Conservation (phyloP, 1,140 invertebrate genomes). For the Oscheius sp. region DNA sequence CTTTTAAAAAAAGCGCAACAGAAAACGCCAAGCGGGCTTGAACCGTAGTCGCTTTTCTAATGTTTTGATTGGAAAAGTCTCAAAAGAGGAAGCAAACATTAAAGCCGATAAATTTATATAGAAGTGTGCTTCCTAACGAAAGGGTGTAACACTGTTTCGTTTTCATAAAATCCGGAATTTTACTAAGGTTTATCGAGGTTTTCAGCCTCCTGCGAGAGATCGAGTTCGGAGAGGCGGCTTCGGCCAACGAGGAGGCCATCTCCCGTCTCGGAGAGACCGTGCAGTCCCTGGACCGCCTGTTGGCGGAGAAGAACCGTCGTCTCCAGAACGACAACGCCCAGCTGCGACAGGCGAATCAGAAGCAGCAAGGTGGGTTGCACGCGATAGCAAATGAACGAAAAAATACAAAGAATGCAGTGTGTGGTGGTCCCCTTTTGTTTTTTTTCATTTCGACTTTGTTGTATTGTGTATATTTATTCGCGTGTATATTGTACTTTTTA, state of each 20-base stretch:
- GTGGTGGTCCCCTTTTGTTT: too few relatives aligned
- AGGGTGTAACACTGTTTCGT: neutral
- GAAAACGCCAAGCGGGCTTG: too few relatives aligned
- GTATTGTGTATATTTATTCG: too few relatives aligned
- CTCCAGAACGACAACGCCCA: conserved; percentile 33
- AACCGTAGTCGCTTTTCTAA: too few relatives aligned
- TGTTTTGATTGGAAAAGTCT: too few relatives aligned
- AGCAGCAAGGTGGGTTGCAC: conserved; percentile 16
- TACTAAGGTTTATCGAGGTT: neutral
- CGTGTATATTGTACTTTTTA: too few relatives aligned
- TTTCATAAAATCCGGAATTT: neutral
- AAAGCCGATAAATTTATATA: too few relatives aligned
- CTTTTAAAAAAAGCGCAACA: too few relatives aligned
- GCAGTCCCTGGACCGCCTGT: conserved; percentile 18
- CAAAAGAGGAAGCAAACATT: too few relatives aligned
- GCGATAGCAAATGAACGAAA: neutral
- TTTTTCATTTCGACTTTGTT: too few relatives aligned
- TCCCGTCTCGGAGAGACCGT: conserved; percentile 25
- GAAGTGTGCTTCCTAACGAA: too few relatives aligned
- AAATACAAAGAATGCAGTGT: conserved; percentile 1
- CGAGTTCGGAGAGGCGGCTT: conserved; percentile 27
- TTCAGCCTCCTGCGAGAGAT: conserved; percentile 34
- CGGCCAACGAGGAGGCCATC: conserved; percentile 26
- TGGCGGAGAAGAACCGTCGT: conserved; percentile 29
- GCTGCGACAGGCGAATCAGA: conserved; percentile 14